Evolutionary conservation across 2,888 invertebrate genomes (phyloP).

Genomic region (Drosophila cognata): DNA sequence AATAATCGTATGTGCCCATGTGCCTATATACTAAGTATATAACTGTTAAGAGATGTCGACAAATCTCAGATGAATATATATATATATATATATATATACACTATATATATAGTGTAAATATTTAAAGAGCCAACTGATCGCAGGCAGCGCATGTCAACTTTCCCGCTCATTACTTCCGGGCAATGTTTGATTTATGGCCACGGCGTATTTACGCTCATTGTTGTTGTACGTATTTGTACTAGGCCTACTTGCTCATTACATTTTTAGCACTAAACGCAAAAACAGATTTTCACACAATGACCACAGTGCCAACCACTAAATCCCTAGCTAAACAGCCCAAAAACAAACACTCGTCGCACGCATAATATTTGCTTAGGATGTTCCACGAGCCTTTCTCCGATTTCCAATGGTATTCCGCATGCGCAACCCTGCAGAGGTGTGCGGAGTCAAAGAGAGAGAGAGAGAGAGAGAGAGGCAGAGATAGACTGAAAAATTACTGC

Average conservation of each 20-base stretch:
- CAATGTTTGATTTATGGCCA: conserved; percentile 50
- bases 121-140: conserved; percentile 15
- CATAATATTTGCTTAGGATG: conserved; percentile 74
- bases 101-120: background rate
- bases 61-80: background rate
- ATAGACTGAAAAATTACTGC: conserved; percentile 73
- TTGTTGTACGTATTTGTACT: conserved; percentile 57
- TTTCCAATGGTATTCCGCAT: conserved; percentile 56
- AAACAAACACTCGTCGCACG: conserved; percentile 56
- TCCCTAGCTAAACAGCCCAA: conserved; percentile 63
- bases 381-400: conserved; percentile 28
- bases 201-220: conserved; percentile 40
- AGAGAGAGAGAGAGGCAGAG: background rate
- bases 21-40: background rate
- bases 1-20: conserved; percentile 17
- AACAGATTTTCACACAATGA: conserved; percentile 74
- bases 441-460: conserved; percentile 8
- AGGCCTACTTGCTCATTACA: conserved; percentile 69
- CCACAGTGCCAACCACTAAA: conserved; percentile 65
- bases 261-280: conserved; percentile 58
- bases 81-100: background rate
- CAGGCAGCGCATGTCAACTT: conserved; percentile 39
- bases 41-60: background rate
- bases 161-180: conserved; percentile 50
- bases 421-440: conserved; percentile 60